These are phyloP conservation scores for Acanthopagrus latus DNA, from an alignment of 2,797 vertebrate species.

Conservation along the genomic window DNA sequence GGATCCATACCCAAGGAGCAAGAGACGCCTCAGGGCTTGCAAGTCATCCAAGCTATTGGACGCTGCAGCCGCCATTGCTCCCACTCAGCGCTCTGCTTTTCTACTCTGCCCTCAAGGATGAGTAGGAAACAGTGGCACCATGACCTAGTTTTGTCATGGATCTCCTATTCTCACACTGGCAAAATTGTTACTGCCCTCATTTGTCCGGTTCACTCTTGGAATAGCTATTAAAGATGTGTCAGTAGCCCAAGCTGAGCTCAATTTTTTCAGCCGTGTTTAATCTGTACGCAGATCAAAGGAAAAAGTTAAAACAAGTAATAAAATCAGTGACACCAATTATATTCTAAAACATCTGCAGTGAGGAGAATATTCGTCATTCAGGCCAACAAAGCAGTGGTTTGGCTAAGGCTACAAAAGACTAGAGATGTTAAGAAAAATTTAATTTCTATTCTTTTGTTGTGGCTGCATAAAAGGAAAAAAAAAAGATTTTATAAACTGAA, in stretches of 20 bases:
- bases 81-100: conserved; percentile 62
- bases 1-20: conserved; percentile 41
- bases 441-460: neutral
- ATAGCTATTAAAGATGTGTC: conserved; percentile 18
- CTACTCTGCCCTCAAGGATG: conserved; percentile 46
- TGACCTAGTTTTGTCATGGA: conserved; percentile 68
- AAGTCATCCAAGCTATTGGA: conserved; percentile 47
- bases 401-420: neutral
- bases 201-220: conserved; percentile 26
- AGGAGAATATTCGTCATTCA: conserved; percentile 16
- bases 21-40: conserved; percentile 53
- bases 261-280: conserved; percentile 7
- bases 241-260: conserved; percentile 4
- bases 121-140: conserved; percentile 55
- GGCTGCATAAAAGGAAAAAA: neutral
- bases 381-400: neutral
- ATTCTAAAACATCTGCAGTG: neutral
- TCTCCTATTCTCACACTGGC: conserved; percentile 26
- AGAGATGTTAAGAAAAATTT: neutral
- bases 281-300: conserved; percentile 17
- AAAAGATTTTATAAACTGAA: neutral
- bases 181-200: conserved; percentile 38
- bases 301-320: neutral
- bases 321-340: conserved; percentile 2
- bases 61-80: conserved; percentile 30